These are phyloP conservation scores for Whitmania pigra DNA, from an alignment of 1,140 invertebrate genomes.

Conservation along the genomic window DNA sequence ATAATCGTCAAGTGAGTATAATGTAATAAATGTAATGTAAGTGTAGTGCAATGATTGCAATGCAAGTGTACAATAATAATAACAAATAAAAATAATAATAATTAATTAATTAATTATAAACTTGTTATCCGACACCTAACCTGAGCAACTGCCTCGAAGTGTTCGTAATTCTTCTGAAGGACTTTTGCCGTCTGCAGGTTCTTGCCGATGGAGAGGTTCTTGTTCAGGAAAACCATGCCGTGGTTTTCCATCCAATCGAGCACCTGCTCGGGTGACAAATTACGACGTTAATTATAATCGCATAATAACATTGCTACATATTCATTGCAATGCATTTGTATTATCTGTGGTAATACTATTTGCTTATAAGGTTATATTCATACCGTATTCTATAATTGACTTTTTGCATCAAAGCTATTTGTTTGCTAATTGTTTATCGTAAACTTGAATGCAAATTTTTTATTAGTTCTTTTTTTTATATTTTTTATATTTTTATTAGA, in stretches of 20 bases:
- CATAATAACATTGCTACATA: too few species aligned
- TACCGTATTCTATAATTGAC: constrained; percentile 15
- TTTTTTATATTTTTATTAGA: too few species aligned
- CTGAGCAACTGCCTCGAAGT: constrained; percentile 93
- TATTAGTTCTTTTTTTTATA: too few species aligned
- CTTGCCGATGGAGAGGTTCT: constrained; percentile 87
- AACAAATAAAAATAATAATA: neutral
- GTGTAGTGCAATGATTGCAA: too few species aligned
- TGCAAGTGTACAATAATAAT: too few species aligned
- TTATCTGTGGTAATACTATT: too few species aligned
- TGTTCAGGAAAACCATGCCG: constrained; percentile 92
- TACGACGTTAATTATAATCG: neutral
- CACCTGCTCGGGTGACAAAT: constrained; percentile 56
- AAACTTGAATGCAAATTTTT: too few species aligned
- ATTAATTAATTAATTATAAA: neutral
- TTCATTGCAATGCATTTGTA: too few species aligned
- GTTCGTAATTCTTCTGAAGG: constrained; percentile 92
- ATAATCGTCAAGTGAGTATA: too few species aligned
- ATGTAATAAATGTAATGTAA: too few species aligned
- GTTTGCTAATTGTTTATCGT: too few species aligned
- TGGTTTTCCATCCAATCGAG: constrained; percentile 94
- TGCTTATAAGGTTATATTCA: too few species aligned
- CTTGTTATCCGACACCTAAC: constrained; percentile 44
- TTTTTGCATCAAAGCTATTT: neutral
- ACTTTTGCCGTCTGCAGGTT: constrained; percentile 83